Conservation (phyloP, 2,113 vertebrate species). For the Chaetorhynchus papuensis region DNA sequence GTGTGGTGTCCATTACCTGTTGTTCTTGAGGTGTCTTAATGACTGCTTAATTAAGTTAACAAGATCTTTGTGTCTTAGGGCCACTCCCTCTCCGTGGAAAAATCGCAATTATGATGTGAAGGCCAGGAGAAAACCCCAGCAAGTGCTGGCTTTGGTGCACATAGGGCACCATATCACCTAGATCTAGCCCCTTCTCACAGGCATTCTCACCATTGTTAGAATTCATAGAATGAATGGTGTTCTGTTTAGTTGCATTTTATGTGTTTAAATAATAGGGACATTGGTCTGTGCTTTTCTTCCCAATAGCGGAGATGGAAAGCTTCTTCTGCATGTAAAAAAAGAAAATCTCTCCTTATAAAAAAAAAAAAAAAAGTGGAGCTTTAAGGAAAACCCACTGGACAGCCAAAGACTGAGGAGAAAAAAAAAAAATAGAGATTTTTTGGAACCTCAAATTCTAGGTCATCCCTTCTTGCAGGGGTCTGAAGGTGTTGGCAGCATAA, state of each 20-base stretch:
- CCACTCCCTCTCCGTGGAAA: background rate
- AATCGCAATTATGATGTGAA: accelerated
- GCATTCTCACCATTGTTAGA: background rate
- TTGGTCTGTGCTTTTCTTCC: background rate
- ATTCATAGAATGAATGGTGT: background rate
- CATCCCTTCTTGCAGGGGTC: background rate
- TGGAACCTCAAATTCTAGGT: background rate
- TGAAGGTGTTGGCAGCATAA: background rate
- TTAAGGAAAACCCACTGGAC: background rate
- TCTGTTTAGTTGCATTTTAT: background rate
- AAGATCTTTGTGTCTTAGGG: background rate
- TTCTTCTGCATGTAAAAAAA: background rate
- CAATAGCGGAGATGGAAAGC: background rate
- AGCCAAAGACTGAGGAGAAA: background rate
- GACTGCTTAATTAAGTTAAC: background rate
- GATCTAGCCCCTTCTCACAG: background rate
- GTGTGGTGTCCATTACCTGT: background rate
- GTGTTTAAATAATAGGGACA: background rate
- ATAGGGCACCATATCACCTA: accelerated
- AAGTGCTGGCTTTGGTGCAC: background rate
- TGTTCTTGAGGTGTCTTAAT: background rate
- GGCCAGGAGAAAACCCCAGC: background rate
- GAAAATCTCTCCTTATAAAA: background rate
- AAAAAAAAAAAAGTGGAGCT: no score
- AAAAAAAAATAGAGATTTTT: background rate